phyloP scores from a whole-genome alignment of 2,797 vertebrate genomes.

The Dryobates pubescens region DNA sequence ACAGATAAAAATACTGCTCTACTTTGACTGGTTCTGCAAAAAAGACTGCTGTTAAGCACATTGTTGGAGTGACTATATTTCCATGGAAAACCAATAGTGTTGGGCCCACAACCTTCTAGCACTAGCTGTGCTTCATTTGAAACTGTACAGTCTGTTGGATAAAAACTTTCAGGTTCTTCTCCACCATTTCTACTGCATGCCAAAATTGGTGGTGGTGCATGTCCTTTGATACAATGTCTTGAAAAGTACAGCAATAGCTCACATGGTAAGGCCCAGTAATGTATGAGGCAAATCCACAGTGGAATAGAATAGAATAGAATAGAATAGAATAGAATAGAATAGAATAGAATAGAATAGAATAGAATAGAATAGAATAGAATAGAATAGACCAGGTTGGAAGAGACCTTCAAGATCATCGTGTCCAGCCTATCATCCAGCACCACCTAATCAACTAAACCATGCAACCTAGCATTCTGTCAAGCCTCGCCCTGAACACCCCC shows the following conservation, averaged over 20 bases:
- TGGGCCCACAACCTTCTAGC: not conserved
- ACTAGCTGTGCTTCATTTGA: not conserved
- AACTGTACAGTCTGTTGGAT: not conserved
- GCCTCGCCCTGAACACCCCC: too few relatives aligned
- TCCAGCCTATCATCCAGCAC: too few relatives aligned
- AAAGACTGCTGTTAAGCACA: not conserved
- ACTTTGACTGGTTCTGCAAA: not conserved
- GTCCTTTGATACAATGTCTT: not conserved
- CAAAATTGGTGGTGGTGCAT: not conserved
- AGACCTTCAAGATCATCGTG: too few relatives aligned
- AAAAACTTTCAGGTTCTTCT: not conserved
- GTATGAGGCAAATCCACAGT: not conserved
- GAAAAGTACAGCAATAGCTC: not conserved
- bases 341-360: too few relatives aligned
- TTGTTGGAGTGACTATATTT: not conserved
- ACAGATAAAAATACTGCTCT: not conserved
- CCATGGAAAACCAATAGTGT: not conserved
- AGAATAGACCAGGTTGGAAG: too few relatives aligned
- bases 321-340: too few relatives aligned
- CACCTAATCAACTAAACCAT: too few relatives aligned
- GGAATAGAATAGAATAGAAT: too few relatives aligned
- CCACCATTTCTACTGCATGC: not conserved
- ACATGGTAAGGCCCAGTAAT: not conserved
- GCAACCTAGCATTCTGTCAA: too few relatives aligned
- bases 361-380: too few relatives aligned